These are phyloP conservation scores for Aphrocallistes beatrix DNA, from an alignment of 37 sponge, comb jelly and placozoan species.

Conservation along the genomic window DNA sequence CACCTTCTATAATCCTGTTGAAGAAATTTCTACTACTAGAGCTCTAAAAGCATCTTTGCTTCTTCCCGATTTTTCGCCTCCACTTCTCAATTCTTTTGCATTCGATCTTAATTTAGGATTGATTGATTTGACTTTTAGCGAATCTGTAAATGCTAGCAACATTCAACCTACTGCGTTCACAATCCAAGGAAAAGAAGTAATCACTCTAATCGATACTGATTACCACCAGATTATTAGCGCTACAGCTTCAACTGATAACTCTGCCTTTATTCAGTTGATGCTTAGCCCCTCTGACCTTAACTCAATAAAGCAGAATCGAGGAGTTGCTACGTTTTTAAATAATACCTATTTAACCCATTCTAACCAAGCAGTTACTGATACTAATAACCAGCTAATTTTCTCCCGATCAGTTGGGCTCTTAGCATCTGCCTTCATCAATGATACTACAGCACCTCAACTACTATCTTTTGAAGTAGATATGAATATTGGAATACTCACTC, in stretches of 20 bases:
- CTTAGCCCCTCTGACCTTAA: slow-evolving; percentile 4
- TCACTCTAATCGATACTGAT: not conserved
- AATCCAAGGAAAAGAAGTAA: slow-evolving; percentile 43
- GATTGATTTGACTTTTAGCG: slow-evolving; percentile 52
- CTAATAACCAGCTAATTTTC: not conserved
- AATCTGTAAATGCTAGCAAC: slow-evolving; percentile 43
- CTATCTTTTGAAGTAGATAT: slow-evolving; percentile 42
- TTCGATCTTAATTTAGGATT: slow-evolving; percentile 57
- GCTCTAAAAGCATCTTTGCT: slow-evolving; percentile 23
- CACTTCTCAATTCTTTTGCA: slow-evolving; percentile 18
- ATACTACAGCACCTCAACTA: slow-evolving; percentile 40
- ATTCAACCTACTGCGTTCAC: slow-evolving; percentile 36
- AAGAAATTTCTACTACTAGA: slow-evolving; percentile 40
- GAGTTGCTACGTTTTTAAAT: not conserved
- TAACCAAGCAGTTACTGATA: not conserved
- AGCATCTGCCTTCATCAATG: slow-evolving; percentile 28
- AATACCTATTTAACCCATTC: slow-evolving; percentile 9
- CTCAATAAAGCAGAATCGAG: not conserved
- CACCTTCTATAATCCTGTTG: slow-evolving; percentile 28
- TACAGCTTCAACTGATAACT: not conserved
- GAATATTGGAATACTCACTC: slow-evolving; percentile 35
- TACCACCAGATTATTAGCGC: not conserved
- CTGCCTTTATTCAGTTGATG: not conserved
- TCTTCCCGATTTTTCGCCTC: slow-evolving; percentile 33
- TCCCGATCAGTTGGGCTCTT: not conserved